These are phyloP conservation scores for Borostomias antarcticus DNA, from an alignment of 2,797 vertebrate species.

Conservation along the genomic window DNA sequence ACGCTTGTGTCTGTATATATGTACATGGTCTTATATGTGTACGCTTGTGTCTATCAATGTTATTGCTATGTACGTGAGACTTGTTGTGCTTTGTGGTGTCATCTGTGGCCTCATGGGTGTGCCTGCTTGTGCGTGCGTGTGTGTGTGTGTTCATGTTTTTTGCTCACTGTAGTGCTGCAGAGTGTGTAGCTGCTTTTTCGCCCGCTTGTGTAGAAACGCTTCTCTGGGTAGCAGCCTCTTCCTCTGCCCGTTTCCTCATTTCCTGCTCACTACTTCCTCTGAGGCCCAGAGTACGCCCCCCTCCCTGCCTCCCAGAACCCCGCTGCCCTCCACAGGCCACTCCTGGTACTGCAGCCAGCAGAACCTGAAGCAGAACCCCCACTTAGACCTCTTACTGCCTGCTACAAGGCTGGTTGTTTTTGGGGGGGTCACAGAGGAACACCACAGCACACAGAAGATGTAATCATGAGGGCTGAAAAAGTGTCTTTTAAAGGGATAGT, in stretches of 20 bases:
- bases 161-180: conserved; percentile 48
- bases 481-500: not conserved
- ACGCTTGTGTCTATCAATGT: no score
- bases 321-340: conserved; percentile 57
- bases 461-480: not conserved
- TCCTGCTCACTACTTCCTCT: conserved; percentile 69
- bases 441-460: not conserved
- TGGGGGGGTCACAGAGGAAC: conserved; percentile 1
- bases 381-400: conserved; percentile 20
- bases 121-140: conserved; percentile 14
- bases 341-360: conserved; percentile 41
- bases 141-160: conserved; percentile 11
- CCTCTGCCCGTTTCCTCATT: conserved; percentile 69
- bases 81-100: conserved; percentile 9
- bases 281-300: conserved; percentile 55
- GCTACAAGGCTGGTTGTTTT: conserved; percentile 30
- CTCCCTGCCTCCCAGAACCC: conserved; percentile 44
- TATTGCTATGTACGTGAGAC: conserved; percentile 43
- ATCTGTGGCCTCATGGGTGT: not conserved
- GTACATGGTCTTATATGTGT: not conserved
- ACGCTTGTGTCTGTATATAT: conserved; percentile 1
- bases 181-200: conserved; percentile 64
- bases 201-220: conserved; percentile 68
- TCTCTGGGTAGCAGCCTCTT: conserved; percentile 59
- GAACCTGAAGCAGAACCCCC: conserved; percentile 12